Evolutionary conservation across 2,113 vertebrate species (phyloP).

Genomic region (Eurystomus gularis): DNA sequence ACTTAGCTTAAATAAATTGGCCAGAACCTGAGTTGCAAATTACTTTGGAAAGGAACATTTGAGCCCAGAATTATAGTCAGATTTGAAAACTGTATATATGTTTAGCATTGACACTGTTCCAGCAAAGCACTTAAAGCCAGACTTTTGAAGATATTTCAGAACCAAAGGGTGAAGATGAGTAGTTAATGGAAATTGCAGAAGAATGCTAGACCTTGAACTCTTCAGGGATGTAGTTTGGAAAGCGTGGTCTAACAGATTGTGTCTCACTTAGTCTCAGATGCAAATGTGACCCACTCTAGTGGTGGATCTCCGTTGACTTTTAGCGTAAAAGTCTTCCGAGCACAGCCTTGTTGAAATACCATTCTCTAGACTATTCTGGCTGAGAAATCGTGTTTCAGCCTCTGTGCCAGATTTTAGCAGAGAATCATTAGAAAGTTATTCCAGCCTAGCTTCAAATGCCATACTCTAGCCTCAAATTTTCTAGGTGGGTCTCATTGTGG

Average conservation of each 20-base stretch:
- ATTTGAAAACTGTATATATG: not conserved
- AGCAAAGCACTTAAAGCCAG: slow-evolving; percentile 17
- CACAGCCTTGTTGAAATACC: slow-evolving; percentile 28
- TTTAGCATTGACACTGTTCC: not conserved
- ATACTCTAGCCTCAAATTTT: not conserved
- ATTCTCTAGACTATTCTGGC: slow-evolving; percentile 22
- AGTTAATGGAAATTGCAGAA: not conserved
- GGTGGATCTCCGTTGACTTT: not conserved
- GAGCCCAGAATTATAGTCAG: not conserved
- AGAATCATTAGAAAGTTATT: not conserved
- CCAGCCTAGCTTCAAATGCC: not conserved
- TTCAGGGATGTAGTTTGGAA: not conserved
- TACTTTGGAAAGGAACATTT: slow-evolving; percentile 3
- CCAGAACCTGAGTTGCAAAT: slow-evolving; percentile 14
- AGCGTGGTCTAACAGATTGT: not conserved
- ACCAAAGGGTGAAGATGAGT: not conserved
- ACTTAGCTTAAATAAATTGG: not conserved
- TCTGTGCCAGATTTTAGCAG: slow-evolving; percentile 6
- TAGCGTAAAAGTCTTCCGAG: not conserved
- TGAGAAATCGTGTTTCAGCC: slow-evolving; percentile 5
- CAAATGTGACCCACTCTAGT: not conserved
- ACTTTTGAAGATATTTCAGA: not conserved
- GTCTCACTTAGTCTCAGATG: not conserved
- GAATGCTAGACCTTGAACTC: not conserved
- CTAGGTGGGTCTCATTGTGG: not conserved